Evolutionary conservation across 1,140 invertebrate genomes (phyloP).

Genomic region (Trachymyrmex septentrionalis): DNA sequence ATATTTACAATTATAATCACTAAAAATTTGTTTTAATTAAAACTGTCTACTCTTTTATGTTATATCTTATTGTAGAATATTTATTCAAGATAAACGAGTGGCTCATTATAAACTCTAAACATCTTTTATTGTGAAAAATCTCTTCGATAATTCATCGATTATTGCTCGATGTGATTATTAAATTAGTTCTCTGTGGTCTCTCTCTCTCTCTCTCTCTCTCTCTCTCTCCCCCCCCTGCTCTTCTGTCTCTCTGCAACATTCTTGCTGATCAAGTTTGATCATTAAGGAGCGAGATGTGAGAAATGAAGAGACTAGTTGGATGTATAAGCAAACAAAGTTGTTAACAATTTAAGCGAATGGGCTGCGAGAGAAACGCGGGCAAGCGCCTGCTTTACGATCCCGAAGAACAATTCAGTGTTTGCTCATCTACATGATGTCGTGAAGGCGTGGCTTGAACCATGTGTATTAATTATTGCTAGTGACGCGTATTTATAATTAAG

Average conservation of each 20-base stretch:
- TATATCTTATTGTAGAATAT: neutral
- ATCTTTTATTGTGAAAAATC: slow-evolving; percentile 2
- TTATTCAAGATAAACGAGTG: neutral
- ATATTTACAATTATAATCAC: neutral
- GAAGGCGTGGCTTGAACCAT: slow-evolving; percentile 27
- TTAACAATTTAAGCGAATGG: slow-evolving; percentile 68
- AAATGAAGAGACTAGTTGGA: slow-evolving; percentile 2
- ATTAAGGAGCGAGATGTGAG: slow-evolving; percentile 56
- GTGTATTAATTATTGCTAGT: slow-evolving; percentile 69
- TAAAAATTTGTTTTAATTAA: slow-evolving; percentile 31
- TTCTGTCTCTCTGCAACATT: neutral
- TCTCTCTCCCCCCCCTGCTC: neutral
- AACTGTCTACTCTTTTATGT: neutral
- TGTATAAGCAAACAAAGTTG: slow-evolving; percentile 58
- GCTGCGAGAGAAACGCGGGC: neutral
- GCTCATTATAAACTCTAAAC: neutral
- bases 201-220: neutral
- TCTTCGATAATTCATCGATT: slow-evolving; percentile 13
- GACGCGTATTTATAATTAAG: slow-evolving; percentile 72
- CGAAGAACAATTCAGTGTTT: slow-evolving; percentile 59
- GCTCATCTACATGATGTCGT: slow-evolving; percentile 24
- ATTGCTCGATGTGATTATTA: slow-evolving; percentile 47
- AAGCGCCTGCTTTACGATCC: slow-evolving; percentile 33
- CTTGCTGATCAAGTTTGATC: slow-evolving; percentile 52
- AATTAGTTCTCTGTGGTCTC: slow-evolving; percentile 12